These are phyloP conservation scores for Eugnorisma glareosa DNA, from an alignment of 2,888 invertebrate genomes.

Conservation along the genomic window DNA sequence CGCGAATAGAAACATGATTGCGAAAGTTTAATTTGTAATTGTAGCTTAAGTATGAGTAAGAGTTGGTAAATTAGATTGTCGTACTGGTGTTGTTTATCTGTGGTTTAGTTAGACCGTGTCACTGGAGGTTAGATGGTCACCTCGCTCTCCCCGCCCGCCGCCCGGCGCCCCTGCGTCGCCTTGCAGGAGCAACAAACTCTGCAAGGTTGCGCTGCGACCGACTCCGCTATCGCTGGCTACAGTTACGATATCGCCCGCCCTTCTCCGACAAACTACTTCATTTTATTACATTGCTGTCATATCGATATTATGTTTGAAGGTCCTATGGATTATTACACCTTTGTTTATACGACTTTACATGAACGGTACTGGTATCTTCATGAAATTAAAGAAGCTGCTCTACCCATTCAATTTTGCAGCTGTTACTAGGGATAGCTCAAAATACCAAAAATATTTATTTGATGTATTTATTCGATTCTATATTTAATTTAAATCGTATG, in stretches of 20 bases:
- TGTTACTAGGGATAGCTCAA: not conserved
- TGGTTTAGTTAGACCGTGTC: constrained; percentile 80
- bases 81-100: constrained; percentile 70
- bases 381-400: constrained; percentile 7
- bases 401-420: not conserved
- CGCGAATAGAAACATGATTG: constrained; percentile 18
- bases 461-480: not conserved
- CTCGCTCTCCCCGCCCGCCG: constrained; percentile 59
- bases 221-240: constrained; percentile 85
- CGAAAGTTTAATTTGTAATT: constrained; percentile 25
- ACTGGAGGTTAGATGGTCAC: constrained; percentile 81
- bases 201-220: constrained; percentile 88
- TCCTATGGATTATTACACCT: constrained; percentile 72
- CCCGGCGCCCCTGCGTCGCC: constrained; percentile 65
- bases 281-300: constrained; percentile 86
- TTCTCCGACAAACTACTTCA: constrained; percentile 86
- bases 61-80: constrained; percentile 56
- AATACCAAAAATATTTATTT: not conserved
- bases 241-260: constrained; percentile 89
- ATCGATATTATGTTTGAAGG: constrained; percentile 83
- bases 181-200: constrained; percentile 88
- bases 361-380: constrained; percentile 7
- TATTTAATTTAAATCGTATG: not conserved
- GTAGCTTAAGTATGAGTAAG: constrained; percentile 29
- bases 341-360: constrained; percentile 51